Evolutionary conservation across 2,113 vertebrate species (phyloP).

Genomic region (Halichoeres trimaculatus): DNA sequence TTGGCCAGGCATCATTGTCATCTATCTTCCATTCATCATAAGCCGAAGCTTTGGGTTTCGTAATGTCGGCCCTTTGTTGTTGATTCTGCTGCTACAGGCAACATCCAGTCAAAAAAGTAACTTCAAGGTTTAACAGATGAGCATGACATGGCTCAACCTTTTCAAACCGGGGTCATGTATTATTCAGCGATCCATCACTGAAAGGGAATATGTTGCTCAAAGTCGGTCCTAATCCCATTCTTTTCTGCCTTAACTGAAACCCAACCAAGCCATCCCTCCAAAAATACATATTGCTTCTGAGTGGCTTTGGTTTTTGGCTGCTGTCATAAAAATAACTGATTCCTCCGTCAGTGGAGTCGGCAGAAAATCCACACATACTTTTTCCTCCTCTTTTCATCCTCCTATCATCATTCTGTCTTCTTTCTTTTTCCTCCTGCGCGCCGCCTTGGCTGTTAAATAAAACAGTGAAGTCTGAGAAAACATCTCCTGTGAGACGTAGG

Average conservation of each 20-base stretch:
- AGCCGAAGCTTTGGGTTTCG: slow-evolving; percentile 7
- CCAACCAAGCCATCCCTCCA: neutral
- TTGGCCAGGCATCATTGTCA: slow-evolving; percentile 51
- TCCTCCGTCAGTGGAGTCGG: slow-evolving; percentile 23
- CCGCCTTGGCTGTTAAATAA: slow-evolving; percentile 46
- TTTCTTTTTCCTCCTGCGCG: neutral
- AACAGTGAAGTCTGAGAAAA: slow-evolving; percentile 49
- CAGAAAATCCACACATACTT: slow-evolving; percentile 15
- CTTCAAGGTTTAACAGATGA: slow-evolving; percentile 44
- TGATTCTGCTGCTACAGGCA: slow-evolving; percentile 37
- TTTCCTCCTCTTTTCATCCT: neutral
- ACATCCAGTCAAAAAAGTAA: slow-evolving; percentile 33
- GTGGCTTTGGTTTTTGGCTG: neutral
- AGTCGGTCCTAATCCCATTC: slow-evolving; percentile 15
- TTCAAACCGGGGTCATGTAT: slow-evolving; percentile 48
- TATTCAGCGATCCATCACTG: slow-evolving; percentile 53
- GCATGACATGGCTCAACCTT: slow-evolving; percentile 48
- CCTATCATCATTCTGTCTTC: neutral
- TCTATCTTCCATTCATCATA: slow-evolving; percentile 54
- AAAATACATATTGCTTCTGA: neutral
- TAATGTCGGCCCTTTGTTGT: slow-evolving; percentile 26
- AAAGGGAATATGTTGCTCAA: slow-evolving; percentile 37
- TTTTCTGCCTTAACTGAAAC: slow-evolving; percentile 33
- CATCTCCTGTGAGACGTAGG: slow-evolving; percentile 30
- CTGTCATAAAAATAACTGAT: slow-evolving; percentile 12